Base-by-base conservation (phyloP, 35 echinoderm and acorn worm species). In the Anneissia japonica region DNA sequence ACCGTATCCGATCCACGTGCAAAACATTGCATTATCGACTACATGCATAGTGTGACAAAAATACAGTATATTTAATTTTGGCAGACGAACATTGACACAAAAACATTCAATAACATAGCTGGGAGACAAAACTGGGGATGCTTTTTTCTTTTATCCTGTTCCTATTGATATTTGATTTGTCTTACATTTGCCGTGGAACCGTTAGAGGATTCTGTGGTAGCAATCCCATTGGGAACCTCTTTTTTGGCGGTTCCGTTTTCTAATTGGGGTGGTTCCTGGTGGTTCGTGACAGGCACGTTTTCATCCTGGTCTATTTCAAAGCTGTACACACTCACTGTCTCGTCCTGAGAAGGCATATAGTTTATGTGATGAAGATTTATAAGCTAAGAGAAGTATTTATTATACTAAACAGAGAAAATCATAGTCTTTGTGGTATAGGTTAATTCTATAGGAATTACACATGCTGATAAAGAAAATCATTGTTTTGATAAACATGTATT, bases 241-340 rank as follows among this genome's bases (percentile, higher is more conserved):
- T 74, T 6, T 46, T 87, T 74, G 32, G 34, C 36, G 10, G 82
- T 23, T 31, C 33, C 74, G 38, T 37, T 39, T 39, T 39, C 4
- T 39, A 39, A 34, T 46, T 7, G 4, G 14, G 29, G 37, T 32
- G 39, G 31, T 51, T 41, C 40, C 7, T 33, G 28, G 31, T 35
- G 21, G 2, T 75, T 82, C 32, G 77, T 72, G 34, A 78, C 77
- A 73, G 73, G 75, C 28, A 73, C 37, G 72, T 36, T 55, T 36
- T 73, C 38, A 30, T 91, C 90, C 10, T 46, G 81, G 34, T 90
- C 92, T 80, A 94, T 84, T 80, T 94, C 92, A 94, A 94, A 94
- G 86, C 92, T 94, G 88, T 87, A 94, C 79, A 94, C 88, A 82
- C 92, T 94, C 45, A 94, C 88, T 16, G 84, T 81, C 79, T 94